Evolutionary conservation across 2,113 vertebrate genomes (phyloP).

Genomic region (Elachura formosa): DNA sequence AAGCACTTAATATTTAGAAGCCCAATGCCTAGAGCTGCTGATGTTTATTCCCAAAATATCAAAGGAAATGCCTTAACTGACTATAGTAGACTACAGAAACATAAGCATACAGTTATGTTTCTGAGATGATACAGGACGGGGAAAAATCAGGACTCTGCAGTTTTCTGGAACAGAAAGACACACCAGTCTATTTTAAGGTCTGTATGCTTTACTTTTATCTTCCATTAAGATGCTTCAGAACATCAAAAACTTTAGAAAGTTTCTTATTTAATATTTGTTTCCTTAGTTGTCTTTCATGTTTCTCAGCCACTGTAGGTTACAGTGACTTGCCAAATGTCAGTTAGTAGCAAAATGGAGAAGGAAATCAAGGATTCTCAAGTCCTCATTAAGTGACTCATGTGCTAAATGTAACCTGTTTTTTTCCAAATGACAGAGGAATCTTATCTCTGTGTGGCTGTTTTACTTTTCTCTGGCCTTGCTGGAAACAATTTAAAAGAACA

Average conservation of each 20-base stretch:
- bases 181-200: not conserved
- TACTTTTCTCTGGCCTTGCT: not conserved
- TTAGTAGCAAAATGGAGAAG: not conserved
- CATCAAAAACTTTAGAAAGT: not conserved
- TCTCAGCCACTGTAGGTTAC: not conserved
- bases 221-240: not conserved
- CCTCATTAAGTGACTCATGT: not conserved
- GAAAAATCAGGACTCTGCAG: not conserved
- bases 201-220: not conserved
- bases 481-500: not conserved
- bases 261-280: not conserved
- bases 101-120: too few species aligned
- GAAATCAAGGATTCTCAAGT: not conserved
- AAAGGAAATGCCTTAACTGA: not conserved
- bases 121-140: not conserved
- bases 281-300: not conserved
- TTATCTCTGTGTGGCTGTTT: not conserved
- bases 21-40: not conserved
- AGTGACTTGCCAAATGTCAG: not conserved
- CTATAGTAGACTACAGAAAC: not conserved
- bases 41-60: not conserved
- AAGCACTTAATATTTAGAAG: not conserved
- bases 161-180: not conserved
- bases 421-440: not conserved
- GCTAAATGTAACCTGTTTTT: not conserved